A percentile compares a stretch with the other conserved stretches of the same genome.
Conservation (phyloP, 2,888 invertebrate species). For the Platycheirus rosarum region DNA sequence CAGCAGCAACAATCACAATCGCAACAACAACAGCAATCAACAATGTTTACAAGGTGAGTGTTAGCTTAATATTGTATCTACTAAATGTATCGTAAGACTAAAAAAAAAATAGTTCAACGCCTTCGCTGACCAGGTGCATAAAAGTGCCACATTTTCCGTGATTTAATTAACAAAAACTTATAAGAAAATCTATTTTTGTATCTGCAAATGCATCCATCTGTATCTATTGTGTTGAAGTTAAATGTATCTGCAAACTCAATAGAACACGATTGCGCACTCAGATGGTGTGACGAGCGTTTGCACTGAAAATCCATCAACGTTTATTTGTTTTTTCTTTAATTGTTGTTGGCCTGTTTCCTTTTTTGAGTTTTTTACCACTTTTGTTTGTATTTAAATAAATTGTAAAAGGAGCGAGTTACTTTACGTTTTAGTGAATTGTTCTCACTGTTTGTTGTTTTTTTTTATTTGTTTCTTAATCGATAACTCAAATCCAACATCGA, state of each 20-base stretch:
- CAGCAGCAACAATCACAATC: conserved; percentile 62
- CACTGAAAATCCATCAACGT: conserved; percentile 65
- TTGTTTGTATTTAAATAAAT: conserved; percentile 30
- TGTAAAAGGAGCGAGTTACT: conserved; percentile 65
- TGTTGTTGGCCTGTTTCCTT: conserved; percentile 44
- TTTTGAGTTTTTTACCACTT: conserved; percentile 28
- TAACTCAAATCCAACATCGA: conserved; percentile 50
- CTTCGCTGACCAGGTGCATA: conserved; percentile 57
- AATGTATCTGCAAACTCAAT: conserved; percentile 40
- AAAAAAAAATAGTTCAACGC: conserved; percentile 56
- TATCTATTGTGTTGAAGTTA: conserved; percentile 31
- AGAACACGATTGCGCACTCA: conserved; percentile 73
- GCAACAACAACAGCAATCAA: conserved; percentile 76
- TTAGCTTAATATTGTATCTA: conserved; percentile 13
- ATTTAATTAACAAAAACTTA: conserved; percentile 65
- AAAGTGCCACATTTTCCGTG: conserved; percentile 50
- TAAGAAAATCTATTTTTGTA: conserved; percentile 40
- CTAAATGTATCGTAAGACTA: conserved; percentile 21
- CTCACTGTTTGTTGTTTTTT: conserved; percentile 46
- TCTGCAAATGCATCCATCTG: conserved; percentile 33
- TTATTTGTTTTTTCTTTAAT: conserved; percentile 39
- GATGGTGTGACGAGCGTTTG: conserved; percentile 45
- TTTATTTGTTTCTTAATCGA: conserved; percentile 19
- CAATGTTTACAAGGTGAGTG: conserved; percentile 78
- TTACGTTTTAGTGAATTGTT: conserved; percentile 58